Evolutionary conservation across 1,140 invertebrate genomes (phyloP), one percentile per base, ranked within the genome.

Genomic region (Drosophila ironensis): DNA sequence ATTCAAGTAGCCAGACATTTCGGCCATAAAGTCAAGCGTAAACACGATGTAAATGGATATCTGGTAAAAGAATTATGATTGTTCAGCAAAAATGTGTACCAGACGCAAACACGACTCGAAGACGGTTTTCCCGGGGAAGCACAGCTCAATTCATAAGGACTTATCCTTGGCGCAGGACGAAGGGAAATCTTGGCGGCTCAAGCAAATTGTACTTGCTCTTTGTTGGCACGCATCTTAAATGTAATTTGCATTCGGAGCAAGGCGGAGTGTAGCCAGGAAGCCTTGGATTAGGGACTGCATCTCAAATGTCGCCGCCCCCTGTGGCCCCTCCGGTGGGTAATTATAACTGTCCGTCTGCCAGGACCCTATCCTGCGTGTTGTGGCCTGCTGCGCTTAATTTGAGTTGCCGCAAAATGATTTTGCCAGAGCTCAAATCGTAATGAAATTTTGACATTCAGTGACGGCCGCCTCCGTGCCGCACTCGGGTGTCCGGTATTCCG

Each of bases 401-500:
- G 50, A 30, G 52, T 44, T 37, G 40, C 67, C 66, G 37, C 46
- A 71, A 71, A 71, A 71, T 51, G 40, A 71, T 59, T 71, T 70
- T 45, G 56, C 53, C 44, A 48, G 67, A 38, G 27, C 66, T 60
- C 33, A 45, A 51, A n/a, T 7, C 27, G 66, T 70, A 70, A 70
- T 70, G 71, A 60, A 70, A 70, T 70, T 70, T 70, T 40, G 53
- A 70, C 30, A 33, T 33, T n/a, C n/a, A n/a, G n/a, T n/a, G n/a
- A n/a, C n/a, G n/a, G n/a, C n/a, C n/a, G n/a, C n/a, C n/a, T n/a
- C n/a, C n/a, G n/a, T n/a, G n/a, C n/a, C n/a, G n/a, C n/a, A n/a
- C n/a, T n/a, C 14, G 22, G 37, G 28, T 27, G 41, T 63, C 33
- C 53, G 6, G 30, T 12, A 5, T 8, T 28, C 27, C 9, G 9